Evolutionary conservation across 2,888 invertebrate species (phyloP).

Genomic region (Zelleria hepariella): DNA sequence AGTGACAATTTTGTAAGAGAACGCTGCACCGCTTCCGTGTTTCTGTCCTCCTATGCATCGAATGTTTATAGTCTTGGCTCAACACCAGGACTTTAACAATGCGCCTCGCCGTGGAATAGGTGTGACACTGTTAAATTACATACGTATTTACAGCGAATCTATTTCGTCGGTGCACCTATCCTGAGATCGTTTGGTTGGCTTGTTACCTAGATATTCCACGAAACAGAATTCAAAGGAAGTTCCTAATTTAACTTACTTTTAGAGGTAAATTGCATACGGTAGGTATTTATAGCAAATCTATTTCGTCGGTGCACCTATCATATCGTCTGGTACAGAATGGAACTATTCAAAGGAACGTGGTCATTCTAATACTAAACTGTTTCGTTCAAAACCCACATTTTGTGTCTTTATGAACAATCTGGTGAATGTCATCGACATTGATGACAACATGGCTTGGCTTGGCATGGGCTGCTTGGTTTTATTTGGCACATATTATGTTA

Average conservation of each 20-base stretch:
- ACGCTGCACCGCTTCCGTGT: too few relatives aligned
- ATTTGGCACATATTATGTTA: too few relatives aligned
- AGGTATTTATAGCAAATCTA: background rate
- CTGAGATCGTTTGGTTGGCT: background rate
- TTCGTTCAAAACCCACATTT: too few relatives aligned
- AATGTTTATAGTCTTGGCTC: conserved; percentile 1
- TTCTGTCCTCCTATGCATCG: background rate
- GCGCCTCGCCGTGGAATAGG: background rate
- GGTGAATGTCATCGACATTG: too few relatives aligned
- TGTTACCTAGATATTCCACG: background rate
- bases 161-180: background rate
- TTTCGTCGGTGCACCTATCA: background rate
- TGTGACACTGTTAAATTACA: conserved; percentile 2
- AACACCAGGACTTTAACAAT: background rate
- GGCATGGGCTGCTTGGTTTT: too few relatives aligned
- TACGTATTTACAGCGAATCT: background rate
- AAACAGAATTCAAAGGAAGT: background rate
- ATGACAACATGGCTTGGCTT: too few relatives aligned
- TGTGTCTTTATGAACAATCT: too few relatives aligned
- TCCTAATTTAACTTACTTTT: too few relatives aligned
- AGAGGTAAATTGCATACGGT: conserved; percentile 1
- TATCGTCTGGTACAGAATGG: too few relatives aligned
- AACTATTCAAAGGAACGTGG: too few relatives aligned
- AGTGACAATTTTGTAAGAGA: background rate
- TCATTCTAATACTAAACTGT: too few relatives aligned